Percentiles rank a stretch among this genome's conserved stretches.
Conservation (phyloP, 1,140 invertebrate genomes). For the Caenorhabditis latens region DNA sequence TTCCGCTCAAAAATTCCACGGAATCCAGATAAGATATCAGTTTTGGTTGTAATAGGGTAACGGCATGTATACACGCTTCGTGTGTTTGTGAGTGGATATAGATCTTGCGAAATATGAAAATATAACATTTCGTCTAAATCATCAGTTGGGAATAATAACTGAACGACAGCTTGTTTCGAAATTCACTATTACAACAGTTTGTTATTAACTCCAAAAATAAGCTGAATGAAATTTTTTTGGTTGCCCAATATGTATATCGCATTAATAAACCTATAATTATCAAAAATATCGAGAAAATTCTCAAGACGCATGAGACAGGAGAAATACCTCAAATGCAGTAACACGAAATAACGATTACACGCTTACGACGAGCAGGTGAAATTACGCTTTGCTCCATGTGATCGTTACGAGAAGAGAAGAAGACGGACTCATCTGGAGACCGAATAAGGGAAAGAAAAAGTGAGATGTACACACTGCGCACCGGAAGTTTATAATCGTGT, state of each 20-base stretch:
- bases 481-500: constrained; percentile 49
- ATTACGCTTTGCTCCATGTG: neutral
- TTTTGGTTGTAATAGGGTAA: constrained; percentile 28
- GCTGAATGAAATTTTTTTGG: no score
- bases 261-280: no score
- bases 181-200: no score
- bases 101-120: constrained; percentile 12
- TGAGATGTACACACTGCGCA: constrained; percentile 22
- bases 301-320: neutral
- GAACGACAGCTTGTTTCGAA: neutral
- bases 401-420: neutral
- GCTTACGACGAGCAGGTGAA: constrained; percentile 20
- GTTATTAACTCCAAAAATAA: no score
- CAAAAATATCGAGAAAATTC: no score
- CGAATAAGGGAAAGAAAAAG: neutral
- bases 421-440: constrained; percentile 5
- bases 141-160: neutral
- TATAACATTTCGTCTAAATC: neutral
- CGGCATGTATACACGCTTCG: constrained; percentile 24
- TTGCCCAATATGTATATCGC: no score
- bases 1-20: constrained; percentile 53
- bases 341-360: neutral
- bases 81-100: neutral
- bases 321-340: neutral
- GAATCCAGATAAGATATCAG: constrained; percentile 51